Percentiles rank a stretch among this genome's conserved stretches.
Conservation (phyloP, 2,888 invertebrate species). For the Neelides folsomi region DNA sequence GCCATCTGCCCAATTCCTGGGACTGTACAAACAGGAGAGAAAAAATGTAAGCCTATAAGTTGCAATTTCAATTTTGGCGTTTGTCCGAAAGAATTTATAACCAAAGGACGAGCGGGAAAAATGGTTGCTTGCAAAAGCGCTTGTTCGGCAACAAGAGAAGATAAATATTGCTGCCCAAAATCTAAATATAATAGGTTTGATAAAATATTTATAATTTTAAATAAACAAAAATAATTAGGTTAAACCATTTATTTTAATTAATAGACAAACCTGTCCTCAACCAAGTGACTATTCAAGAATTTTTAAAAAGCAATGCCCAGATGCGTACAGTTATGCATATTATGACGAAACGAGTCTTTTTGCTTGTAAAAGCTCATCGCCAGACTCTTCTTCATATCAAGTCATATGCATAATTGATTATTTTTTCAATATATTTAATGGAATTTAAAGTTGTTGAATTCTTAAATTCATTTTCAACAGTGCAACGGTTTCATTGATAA, state of each 20-base stretch:
- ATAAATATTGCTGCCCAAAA: slow-evolving; percentile 42
- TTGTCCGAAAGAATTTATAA: slow-evolving; percentile 19
- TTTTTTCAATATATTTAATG: too few species aligned
- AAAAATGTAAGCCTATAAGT: slow-evolving; percentile 16
- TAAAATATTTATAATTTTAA: too few species aligned
- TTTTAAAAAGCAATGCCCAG: slow-evolving; percentile 43
- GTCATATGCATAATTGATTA: too few species aligned
- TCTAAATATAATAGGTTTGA: slow-evolving; percentile 37
- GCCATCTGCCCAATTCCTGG: slow-evolving; percentile 28
- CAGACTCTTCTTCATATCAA: slow-evolving; percentile 15
- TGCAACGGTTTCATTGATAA: too few species aligned
- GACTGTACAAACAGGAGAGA: slow-evolving; percentile 11
- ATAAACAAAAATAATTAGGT: too few species aligned
- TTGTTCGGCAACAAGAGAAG: slow-evolving; percentile 40
- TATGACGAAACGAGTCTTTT: slow-evolving; percentile 43
- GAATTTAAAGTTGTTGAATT: too few species aligned
- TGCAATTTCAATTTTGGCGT: slow-evolving; percentile 21
- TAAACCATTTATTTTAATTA: too few species aligned
- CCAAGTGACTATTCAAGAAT: slow-evolving; percentile 37
- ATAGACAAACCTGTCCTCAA: slow-evolving; percentile 37
- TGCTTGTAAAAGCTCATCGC: slow-evolving; percentile 36
- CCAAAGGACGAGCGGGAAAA: slow-evolving; percentile 20
- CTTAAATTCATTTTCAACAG: too few species aligned
- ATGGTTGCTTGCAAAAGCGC: slow-evolving; percentile 42
- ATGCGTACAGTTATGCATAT: slow-evolving; percentile 45